A percentile compares a stretch with the other conserved stretches of the same genome.
Evolutionary conservation across 53 echinoderm and acorn worm species (phyloP).

Genomic region (Luidia sarsii): DNA sequence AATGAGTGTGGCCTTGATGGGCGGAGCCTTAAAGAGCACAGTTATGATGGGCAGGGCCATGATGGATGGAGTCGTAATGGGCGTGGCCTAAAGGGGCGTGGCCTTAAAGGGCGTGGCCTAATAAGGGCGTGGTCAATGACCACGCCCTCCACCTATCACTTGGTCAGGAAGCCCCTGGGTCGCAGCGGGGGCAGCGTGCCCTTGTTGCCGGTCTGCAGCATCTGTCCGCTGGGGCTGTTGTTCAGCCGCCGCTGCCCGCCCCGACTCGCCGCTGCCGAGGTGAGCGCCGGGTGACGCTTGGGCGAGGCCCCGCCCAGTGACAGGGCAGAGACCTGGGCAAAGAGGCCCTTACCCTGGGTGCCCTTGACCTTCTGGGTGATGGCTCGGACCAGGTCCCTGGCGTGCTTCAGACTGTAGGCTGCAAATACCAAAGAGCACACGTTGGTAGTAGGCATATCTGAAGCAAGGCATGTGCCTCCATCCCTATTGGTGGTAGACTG

Average conservation of each 20-base stretch:
- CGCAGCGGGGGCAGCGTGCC: constrained; percentile 56
- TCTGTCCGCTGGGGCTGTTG: constrained; percentile 9
- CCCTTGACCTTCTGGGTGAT: constrained; percentile 90
- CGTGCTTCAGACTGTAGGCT: constrained; percentile 96
- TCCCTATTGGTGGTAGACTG: too few species aligned
- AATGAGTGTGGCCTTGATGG: too few species aligned
- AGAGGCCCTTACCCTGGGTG: constrained; percentile 57
- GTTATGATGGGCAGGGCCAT: too few species aligned
- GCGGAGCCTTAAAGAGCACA: too few species aligned
- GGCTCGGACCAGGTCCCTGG: constrained; percentile 84
- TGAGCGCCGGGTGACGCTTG: constrained; percentile 18
- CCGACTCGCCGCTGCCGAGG: constrained; percentile 44
- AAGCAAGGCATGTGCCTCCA: too few species aligned
- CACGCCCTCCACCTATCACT: too few species aligned
- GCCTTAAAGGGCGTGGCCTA: too few species aligned
- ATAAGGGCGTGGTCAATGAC: too few species aligned
- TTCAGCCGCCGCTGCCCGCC: constrained; percentile 4
- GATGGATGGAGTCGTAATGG: too few species aligned
- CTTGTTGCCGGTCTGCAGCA: constrained; percentile 12
- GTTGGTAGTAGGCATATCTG: too few species aligned
- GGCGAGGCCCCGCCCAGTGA: constrained; percentile 32
- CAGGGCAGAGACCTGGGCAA: constrained; percentile 69
- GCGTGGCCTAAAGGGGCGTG: too few species aligned
- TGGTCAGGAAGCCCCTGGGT: constrained; percentile 56
- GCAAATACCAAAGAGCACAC: too few species aligned